Percentiles rank a stretch among this genome's conserved stretches.
phyloP scores from a whole-genome alignment of 2,888 invertebrate genomes.

The Brassicogethes aeneus region DNA sequence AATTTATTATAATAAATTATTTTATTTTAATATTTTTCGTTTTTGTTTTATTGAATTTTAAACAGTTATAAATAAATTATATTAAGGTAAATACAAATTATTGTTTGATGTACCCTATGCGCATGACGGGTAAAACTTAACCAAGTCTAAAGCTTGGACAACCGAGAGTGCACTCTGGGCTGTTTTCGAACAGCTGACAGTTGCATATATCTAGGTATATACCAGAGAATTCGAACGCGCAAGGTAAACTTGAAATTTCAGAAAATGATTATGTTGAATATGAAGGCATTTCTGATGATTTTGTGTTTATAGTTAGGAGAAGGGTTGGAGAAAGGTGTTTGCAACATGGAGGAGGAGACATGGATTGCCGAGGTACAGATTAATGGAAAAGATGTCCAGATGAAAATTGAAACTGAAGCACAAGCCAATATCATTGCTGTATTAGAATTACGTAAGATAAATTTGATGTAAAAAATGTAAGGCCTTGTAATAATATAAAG shows the following conservation, averaged over 20 bases:
- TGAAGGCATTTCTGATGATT: not conserved
- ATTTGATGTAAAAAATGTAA: not conserved
- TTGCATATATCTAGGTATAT: no score
- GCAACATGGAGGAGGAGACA: not conserved
- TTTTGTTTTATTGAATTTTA: no score
- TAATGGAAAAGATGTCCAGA: not conserved
- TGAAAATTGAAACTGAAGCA: slow-evolving; percentile 12
- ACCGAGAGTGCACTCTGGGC: no score
- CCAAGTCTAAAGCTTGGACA: no score
- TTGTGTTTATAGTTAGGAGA: not conserved
- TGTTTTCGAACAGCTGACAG: no score
- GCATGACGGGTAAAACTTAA: no score
- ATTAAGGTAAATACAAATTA: no score
- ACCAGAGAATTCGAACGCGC: no score
- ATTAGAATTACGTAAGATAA: slow-evolving; percentile 3
- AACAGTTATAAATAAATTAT: no score
- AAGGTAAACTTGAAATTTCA: not conserved
- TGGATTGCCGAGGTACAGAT: not conserved
- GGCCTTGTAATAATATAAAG: not conserved
- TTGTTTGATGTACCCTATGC: no score
- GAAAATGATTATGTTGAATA: not conserved
- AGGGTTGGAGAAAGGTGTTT: not conserved
- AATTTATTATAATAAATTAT: no score
- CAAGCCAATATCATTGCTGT: slow-evolving; percentile 11
- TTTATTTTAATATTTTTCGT: no score